Base-by-base conservation (phyloP, 2,888 invertebrate species). In the Congeria kusceri region DNA sequence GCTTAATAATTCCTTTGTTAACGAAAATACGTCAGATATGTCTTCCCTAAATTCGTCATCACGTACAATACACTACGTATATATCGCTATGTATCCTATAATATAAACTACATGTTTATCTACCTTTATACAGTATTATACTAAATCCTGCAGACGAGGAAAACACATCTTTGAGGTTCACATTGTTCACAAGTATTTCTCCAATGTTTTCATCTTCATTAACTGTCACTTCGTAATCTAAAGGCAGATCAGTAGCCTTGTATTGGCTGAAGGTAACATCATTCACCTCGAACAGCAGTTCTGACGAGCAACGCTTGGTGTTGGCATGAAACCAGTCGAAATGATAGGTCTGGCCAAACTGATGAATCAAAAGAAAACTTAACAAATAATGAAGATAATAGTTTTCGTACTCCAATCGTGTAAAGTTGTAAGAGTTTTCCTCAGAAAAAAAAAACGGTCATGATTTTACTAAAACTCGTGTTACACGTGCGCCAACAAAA, bases 251-350 rank as follows among this genome's bases (percentile, higher is more conserved):
- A 5, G 71, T 73, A 13, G 73, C 53, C n/a, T 39, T 61, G 72
- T 74, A 61, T 67, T 83, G 58, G 62, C 85, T 78, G 68, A 88
- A 77, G 23, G 67, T 72, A 9, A 87, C 77, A 59, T 79, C 74
- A 20, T 80, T 80, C 0, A 89, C 86, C 70, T 90, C 82, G 23
- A 91, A 70, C 28, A 86, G 83, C n/a, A 89, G 74, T 39, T 76
- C 80, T 9, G 90, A 90, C 18, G 74, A 74, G 67, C 91, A 90
- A n/a, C 71, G 76, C 25, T 80, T 67, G 27, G 88, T 80, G 64
- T 91, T 89, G 7, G 83, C 87, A 62, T 89, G 88, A 78, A 90
- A 91, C 18, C 91, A 53, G 39, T 85, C 86, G 56, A 90, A 85
- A 57, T 87, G 87, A 53, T 87, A 87, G 4, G 79, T 67, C 25